These are phyloP conservation scores for Camponotus pennsylvanicus DNA, from an alignment of 1,140 invertebrate genomes.

Conservation along the genomic window DNA sequence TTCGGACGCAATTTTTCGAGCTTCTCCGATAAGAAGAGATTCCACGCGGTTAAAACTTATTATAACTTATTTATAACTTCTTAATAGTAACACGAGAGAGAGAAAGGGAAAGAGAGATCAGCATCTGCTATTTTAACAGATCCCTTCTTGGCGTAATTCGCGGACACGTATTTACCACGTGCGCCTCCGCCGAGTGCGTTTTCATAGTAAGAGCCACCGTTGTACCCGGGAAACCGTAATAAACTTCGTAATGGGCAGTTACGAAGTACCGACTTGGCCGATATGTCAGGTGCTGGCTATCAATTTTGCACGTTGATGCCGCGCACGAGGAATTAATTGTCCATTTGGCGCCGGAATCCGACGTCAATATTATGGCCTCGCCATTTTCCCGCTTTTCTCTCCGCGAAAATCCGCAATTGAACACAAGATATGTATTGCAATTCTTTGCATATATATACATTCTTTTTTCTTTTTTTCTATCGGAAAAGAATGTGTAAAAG, in stretches of 20 bases:
- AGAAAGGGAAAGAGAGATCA: background rate
- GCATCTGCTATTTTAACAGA: conserved; percentile 47
- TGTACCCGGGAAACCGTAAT: conserved; percentile 79
- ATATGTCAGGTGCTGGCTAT: conserved; percentile 79
- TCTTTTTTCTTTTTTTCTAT: background rate
- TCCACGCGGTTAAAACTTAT: conserved; percentile 25
- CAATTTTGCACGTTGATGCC: conserved; percentile 80
- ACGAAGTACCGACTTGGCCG: conserved; percentile 64
- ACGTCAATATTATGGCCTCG: conserved; percentile 12
- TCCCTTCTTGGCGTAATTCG: conserved; percentile 49
- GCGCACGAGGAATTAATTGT: conserved; percentile 78
- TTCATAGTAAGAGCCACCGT: conserved; percentile 53
- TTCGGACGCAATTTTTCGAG: background rate
- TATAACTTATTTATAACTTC: conserved; percentile 47
- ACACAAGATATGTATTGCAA: background rate
- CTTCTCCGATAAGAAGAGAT: conserved; percentile 17
- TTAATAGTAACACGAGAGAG: conserved; percentile 8
- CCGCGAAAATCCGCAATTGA: conserved; percentile 23
- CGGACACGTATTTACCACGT: conserved; percentile 50
- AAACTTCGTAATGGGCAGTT: conserved; percentile 82
- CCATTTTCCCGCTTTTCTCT: conserved; percentile 36
- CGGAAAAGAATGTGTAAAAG: background rate
- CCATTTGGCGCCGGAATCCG: conserved; percentile 66
- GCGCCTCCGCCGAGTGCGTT: conserved; percentile 60
- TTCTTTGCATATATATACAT: background rate